Evolutionary conservation across 2,888 invertebrate genomes (phyloP).

Genomic region (Morinoia aosen): DNA sequence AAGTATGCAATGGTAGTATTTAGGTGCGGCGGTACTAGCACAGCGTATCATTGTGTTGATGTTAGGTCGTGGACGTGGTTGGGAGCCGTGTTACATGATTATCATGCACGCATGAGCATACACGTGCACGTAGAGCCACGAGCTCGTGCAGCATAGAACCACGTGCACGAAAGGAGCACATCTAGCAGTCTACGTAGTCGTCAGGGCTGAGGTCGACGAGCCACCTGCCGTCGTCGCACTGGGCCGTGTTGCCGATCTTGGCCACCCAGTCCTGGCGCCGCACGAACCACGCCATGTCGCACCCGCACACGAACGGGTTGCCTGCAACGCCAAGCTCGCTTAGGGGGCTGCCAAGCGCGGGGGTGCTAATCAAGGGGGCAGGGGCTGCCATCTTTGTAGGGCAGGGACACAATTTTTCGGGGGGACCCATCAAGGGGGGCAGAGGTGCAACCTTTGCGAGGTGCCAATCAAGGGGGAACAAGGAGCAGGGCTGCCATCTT

Average conservation of each 20-base stretch:
- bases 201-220: background rate
- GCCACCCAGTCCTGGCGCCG: conserved; percentile 9
- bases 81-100: too few species aligned
- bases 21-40: too few species aligned
- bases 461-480: background rate
- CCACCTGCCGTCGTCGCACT: background rate
- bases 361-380: background rate
- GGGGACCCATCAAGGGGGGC: background rate
- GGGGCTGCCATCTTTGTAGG: background rate
- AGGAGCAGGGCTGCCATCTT: background rate
- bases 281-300: conserved; percentile 34
- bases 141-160: too few species aligned
- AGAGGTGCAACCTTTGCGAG: background rate
- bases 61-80: too few species aligned
- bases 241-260: conserved; percentile 33
- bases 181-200: background rate
- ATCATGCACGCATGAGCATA: too few species aligned
- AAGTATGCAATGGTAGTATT: too few species aligned
- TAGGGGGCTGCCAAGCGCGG: background rate
- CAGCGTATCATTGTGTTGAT: too few species aligned
- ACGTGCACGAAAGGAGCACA: background rate
- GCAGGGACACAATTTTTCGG: background rate
- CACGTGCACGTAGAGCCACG: too few species aligned
- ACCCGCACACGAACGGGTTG: conserved; percentile 19
- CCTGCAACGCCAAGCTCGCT: background rate